These are phyloP conservation scores for Syngnathus floridae DNA, from an alignment of 2,113 vertebrate species.

Conservation along the genomic window DNA sequence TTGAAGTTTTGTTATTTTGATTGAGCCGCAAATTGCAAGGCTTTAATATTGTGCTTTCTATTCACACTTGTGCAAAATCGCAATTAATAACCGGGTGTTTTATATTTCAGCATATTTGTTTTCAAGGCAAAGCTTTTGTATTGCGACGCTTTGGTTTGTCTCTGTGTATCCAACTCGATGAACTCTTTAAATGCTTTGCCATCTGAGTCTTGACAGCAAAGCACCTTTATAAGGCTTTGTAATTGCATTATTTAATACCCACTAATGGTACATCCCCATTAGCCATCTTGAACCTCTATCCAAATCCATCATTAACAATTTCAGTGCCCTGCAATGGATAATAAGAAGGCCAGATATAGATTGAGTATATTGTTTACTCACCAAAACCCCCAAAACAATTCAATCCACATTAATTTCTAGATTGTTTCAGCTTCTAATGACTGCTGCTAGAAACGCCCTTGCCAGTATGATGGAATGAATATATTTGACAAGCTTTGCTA, in stretches of 20 bases:
- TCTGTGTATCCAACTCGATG: not conserved
- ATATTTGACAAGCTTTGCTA: not conserved
- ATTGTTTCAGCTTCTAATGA: not conserved
- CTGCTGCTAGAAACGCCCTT: not conserved
- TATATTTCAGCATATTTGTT: no score
- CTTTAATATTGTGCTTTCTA: no score
- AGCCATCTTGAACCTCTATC: not conserved
- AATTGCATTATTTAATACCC: conserved; percentile 5
- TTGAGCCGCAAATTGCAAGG: no score
- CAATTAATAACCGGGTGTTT: no score
- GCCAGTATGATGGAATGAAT: conserved; percentile 1
- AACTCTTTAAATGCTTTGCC: not conserved
- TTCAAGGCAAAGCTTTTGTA: no score
- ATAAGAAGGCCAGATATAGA: not conserved
- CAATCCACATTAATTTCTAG: not conserved
- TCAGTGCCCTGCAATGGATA: not conserved
- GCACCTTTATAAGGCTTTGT: not conserved
- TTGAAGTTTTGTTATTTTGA: no score
- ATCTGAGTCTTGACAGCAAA: no score
- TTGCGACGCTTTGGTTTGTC: not conserved
- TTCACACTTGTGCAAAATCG: no score
- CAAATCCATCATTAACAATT: not conserved
- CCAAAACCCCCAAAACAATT: not conserved
- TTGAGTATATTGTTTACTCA: not conserved
- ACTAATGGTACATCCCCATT: not conserved